Base-by-base conservation (phyloP, 92 coral and sea anemone genomes). In the Siderastrea radians region DNA sequence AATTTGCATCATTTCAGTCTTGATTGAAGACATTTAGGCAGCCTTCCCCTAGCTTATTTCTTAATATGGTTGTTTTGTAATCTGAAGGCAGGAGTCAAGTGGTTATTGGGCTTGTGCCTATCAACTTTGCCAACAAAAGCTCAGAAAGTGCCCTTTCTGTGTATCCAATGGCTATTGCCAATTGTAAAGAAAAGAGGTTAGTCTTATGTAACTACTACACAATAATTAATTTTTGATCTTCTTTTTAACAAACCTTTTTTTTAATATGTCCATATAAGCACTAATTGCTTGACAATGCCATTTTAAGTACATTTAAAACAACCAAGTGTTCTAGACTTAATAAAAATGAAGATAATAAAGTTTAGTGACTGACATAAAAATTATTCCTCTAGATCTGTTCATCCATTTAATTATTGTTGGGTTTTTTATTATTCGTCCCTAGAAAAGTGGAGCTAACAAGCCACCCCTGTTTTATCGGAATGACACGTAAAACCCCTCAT, bases 131-230 rank as follows among this genome's bases (percentile, higher is more conserved):
- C 45, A 57, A 77, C 38, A 77, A 77, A 67, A 82, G 86, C 43
- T 87, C 86, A 1, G 77, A 87, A 60, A 87, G 90, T 79, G 74
- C 90, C 63, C 63, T 62, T 38, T 78, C 86, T 65, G 85, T 87
- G 3, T 87, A 64, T 87, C 86, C 90, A 19, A 67, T 79, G 55
- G 90, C 90, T 16, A 87, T 79, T 66, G 78, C 76, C 51, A 87
- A 87, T 53, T 87, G 90, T 60, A 68, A 80, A 79, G 90, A 87
- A 64, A 68, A 69, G 45, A 64, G 86, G 86, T 82, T 53, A 68
- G 86, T 82, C 45, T 82, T 62, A 3, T 16, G 13, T 4, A 15
- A 78, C 9, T 58, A 14, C 43, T 26, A 46, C 51, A 16, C 1
- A 4, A 53, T 54, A 6, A 16, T 26, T 16, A 77, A 53, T 17